Base-by-base conservation (phyloP, 2,797 vertebrate genomes). In the Sus cebifrons region DNA sequence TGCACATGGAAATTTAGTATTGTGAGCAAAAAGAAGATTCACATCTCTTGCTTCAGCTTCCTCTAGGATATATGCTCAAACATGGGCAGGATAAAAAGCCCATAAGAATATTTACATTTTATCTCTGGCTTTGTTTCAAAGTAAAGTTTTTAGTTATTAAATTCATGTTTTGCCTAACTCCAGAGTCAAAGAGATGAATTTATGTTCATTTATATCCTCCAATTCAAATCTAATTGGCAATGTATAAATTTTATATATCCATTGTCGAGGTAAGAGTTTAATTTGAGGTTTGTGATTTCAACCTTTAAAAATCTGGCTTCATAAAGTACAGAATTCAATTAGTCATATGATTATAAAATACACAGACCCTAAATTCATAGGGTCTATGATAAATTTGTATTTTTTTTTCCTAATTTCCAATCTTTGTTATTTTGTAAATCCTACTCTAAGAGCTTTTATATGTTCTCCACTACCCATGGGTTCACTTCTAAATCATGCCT, bases 11-110 rank as follows among this genome's bases (percentile, higher is more conserved):
- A 87, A 85, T 85, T 82, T 17, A 62, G 14, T 40, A 56, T 85
- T 92, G 29, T 91, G 25, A 90, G 32, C 11, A 3, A 96, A 90
- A 11, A 95, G 27, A 14, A 75, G 56, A 67, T 88, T 90, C 49
- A 85, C 20, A 74, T 70, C 29, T 27, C 40, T 81, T 87, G 14
- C 40, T 16, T 90, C 40, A 94, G 20, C 14, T 75, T 89, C 29
- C 32, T 82, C 4, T 32, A 95, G 44, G 14, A 60, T 56, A n/a
- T 82, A 54, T 20, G 15, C 16, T 82, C n/a, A 82, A 79, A 93
- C 84, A 44, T 52, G 21, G 88, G 9, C 3, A 84, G 1, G 21
- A 52, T n/a, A 92, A 74, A 84, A 23, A 6, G 27, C 2, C 44
- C 9, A 64, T 81, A 67, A 86, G 44, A 75, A 54, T 40, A 82